Percentiles rank a stretch among this genome's conserved stretches.
These are phyloP conservation scores for Ginglymostoma cirratum DNA, from an alignment of 2,113 vertebrate genomes.

Conservation along the genomic window DNA sequence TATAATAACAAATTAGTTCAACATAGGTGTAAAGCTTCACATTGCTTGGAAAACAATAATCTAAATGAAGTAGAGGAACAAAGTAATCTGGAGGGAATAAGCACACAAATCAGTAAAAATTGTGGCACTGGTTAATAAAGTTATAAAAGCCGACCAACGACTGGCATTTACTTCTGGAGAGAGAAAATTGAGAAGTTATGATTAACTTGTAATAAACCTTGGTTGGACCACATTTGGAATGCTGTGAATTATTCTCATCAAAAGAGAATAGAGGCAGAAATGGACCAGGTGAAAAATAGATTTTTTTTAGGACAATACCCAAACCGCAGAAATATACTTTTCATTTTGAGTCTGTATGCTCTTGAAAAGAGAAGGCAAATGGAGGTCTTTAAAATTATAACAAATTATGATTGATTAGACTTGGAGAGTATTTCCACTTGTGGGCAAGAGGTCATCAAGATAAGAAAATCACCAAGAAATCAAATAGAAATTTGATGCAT, in stretches of 20 bases:
- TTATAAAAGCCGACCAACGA: not conserved
- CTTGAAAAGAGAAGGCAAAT: not conserved
- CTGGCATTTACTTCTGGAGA: not conserved
- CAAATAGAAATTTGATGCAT: not conserved
- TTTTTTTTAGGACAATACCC: not conserved
- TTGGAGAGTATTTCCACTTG: not conserved
- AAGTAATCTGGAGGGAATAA: not conserved
- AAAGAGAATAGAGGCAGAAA: not conserved
- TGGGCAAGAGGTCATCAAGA: not conserved
- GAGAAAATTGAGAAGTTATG: not conserved
- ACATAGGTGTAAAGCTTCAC: not conserved
- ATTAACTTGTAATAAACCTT: not conserved
- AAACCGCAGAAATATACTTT: too few relatives aligned
- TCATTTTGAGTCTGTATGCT: not conserved
- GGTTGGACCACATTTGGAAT: not conserved
- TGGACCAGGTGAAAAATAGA: not conserved
- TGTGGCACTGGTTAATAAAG: not conserved
- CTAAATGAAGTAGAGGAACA: not conserved
- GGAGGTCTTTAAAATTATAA: not conserved
- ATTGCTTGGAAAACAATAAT: not conserved
- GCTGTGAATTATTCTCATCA: not conserved
- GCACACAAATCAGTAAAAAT: not conserved
- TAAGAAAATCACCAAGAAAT: not conserved
- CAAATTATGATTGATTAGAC: not conserved
- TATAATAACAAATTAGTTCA: not conserved